phyloP scores from a whole-genome alignment of 2,888 invertebrate species.

The Patella depressa region DNA sequence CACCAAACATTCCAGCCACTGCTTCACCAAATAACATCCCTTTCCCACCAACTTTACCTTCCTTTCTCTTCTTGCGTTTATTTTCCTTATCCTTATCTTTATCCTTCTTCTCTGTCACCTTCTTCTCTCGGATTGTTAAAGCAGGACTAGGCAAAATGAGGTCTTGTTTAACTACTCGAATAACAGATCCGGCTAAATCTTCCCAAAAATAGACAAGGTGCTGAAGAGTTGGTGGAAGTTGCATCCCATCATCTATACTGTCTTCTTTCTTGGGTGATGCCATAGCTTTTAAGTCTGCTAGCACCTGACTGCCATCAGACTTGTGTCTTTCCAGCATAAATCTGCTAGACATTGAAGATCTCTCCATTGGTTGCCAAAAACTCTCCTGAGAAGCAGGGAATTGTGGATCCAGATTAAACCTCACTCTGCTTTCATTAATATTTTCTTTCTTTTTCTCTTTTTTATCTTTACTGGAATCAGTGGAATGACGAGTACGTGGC shows the following conservation, averaged over 20 bases:
- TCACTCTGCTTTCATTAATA: constrained; percentile 59
- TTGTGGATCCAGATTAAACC: constrained; percentile 59
- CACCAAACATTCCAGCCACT: constrained; percentile 46
- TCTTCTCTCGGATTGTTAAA: constrained; percentile 56
- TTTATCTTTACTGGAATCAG: constrained; percentile 57
- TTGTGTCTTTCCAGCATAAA: constrained; percentile 46
- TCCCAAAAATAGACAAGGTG: constrained; percentile 92
- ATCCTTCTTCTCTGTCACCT: constrained; percentile 57
- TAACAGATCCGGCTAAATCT: constrained; percentile 78
- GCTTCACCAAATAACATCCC: constrained; percentile 61
- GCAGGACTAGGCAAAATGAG: constrained; percentile 77
- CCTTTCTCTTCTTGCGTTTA: constrained; percentile 75
- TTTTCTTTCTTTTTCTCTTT: constrained; percentile 53
- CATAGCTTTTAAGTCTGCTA: constrained; percentile 33
- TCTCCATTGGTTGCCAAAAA: constrained; percentile 9
- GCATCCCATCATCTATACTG: constrained; percentile 51
- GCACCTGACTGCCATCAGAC: constrained; percentile 47
- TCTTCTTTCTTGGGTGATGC: constrained; percentile 5
- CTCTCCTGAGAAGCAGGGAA: constrained; percentile 19
- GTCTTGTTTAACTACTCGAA: constrained; percentile 76
- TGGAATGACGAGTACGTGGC: constrained; percentile 56
- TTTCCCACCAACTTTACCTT: constrained; percentile 69
- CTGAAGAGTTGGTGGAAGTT: constrained; percentile 87
- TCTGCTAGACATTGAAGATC: constrained; percentile 3
- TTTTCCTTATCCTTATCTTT: constrained; percentile 64